Evolutionary conservation across 2,888 invertebrate genomes (phyloP).

Genomic region (Rotaria sp.): DNA sequence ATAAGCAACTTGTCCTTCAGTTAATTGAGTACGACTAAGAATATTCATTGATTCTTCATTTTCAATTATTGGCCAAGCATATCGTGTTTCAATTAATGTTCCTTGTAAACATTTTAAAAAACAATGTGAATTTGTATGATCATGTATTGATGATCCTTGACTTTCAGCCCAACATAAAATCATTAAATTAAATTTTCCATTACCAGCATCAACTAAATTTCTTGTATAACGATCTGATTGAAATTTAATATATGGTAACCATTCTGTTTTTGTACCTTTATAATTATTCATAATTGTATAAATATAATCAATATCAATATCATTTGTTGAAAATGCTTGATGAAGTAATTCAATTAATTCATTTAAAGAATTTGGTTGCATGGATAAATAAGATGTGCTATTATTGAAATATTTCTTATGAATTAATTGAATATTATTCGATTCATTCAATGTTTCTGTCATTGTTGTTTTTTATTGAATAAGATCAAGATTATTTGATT

Average conservation of each 20-base stretch:
- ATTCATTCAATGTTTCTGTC: background rate
- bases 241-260: slow-evolving; percentile 87
- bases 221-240: slow-evolving; percentile 88
- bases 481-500: background rate
- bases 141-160: slow-evolving; percentile 87
- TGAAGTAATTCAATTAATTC: slow-evolving; percentile 60
- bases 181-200: slow-evolving; percentile 93
- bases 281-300: slow-evolving; percentile 71
- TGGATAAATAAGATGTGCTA: background rate
- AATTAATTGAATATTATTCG: background rate
- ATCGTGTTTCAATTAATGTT: slow-evolving; percentile 72
- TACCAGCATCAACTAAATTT: slow-evolving; percentile 87
- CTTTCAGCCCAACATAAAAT: slow-evolving; percentile 95
- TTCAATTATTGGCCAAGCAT: slow-evolving; percentile 69
- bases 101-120: slow-evolving; percentile 74
- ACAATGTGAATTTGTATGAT: slow-evolving; percentile 89
- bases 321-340: slow-evolving; percentile 71
- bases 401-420: background rate
- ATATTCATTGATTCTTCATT: slow-evolving; percentile 60
- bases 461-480: background rate
- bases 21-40: slow-evolving; percentile 63
- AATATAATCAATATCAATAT: slow-evolving; percentile 81
- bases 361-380: slow-evolving; percentile 45
- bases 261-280: slow-evolving; percentile 78
- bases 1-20: slow-evolving; percentile 76